Percentiles rank a stretch among this genome's conserved stretches.
Conservation (phyloP, 1,140 invertebrate genomes). For the Triops cancriformis region DNA sequence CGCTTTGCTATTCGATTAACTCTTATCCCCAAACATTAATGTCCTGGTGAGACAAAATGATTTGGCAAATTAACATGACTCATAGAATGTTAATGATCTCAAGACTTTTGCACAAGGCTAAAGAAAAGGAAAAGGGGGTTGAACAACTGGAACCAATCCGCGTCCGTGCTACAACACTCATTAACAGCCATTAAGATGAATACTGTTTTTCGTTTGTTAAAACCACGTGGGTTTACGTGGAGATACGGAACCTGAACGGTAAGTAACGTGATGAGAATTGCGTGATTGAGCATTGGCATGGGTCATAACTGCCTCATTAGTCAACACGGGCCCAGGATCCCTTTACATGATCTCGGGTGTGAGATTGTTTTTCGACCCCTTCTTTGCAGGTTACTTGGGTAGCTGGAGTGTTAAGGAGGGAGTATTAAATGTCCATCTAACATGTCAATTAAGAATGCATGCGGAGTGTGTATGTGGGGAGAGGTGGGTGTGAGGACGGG, state of each 20-base stretch:
- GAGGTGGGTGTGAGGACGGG: neutral
- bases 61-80: neutral
- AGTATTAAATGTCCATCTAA: conserved; percentile 8
- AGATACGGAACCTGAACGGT: neutral
- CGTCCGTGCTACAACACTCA: too few relatives aligned
- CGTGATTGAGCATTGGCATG: neutral
- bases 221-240: neutral
- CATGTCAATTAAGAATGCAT: neutral
- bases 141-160: too few relatives aligned
- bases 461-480: neutral
- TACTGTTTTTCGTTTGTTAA: neutral
- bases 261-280: neutral
- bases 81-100: neutral
- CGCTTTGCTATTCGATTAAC: neutral
- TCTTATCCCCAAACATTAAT: neutral
- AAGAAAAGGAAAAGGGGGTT: too few relatives aligned
- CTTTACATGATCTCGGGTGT: neutral
- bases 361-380: neutral
- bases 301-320: neutral
- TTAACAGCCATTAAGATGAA: too few relatives aligned
- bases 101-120: neutral
- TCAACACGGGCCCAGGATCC: neutral
- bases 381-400: neutral
- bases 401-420: neutral
- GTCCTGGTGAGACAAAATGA: neutral